Base-by-base conservation (phyloP, 2,797 vertebrate genomes). In the Aselliscus stoliczkanus region DNA sequence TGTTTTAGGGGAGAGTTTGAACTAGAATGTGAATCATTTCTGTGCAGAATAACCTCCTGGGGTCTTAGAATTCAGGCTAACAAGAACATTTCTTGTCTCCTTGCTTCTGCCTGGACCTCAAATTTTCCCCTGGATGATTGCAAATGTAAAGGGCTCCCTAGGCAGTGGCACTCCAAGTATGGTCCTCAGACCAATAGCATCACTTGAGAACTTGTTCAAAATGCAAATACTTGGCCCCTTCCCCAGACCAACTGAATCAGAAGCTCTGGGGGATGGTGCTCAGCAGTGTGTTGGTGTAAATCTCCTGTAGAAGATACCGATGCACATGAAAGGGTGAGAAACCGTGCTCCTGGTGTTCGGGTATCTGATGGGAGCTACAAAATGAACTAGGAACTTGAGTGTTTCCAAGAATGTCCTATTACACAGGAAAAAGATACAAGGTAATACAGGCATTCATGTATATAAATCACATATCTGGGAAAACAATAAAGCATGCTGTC, bases 1-100 rank as follows among this genome's bases (percentile, higher is more conserved):
- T 20, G n/a, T 84, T 77, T 93, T 29, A 93, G 92, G 88, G 80
- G 60, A 94, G 81, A 97, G 56, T 85, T 70, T 93, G 50, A 90
- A 81, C 75, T 54, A 70, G 72, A 93, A 79, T 54, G 25, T 93
- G 93, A 92, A 42, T 47, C 69, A 92, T 3, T 94, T 85, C 62
- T 89, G 2, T 81, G 27, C 44, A 75, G n/a, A 85, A 79, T 60
- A 93, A 75, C 4, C 25, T 87, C 21, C 42, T 31, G 37, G 31
- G 50, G 39, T 56, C 18, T 60, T 56, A 44, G 67, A 81, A 79
- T 69, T 39, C 79, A 91, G n/a, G 27, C 23, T 91, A 86, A 31
- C 37, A 60, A 64, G 77, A 95, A 69, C 15, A 50, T 29, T 42
- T 69, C n/a, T 88, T 89, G 9, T 76, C 29, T 76, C 34, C 44